phyloP scores from a whole-genome alignment of 2,888 invertebrate species.

The Plutella xylostella region DNA sequence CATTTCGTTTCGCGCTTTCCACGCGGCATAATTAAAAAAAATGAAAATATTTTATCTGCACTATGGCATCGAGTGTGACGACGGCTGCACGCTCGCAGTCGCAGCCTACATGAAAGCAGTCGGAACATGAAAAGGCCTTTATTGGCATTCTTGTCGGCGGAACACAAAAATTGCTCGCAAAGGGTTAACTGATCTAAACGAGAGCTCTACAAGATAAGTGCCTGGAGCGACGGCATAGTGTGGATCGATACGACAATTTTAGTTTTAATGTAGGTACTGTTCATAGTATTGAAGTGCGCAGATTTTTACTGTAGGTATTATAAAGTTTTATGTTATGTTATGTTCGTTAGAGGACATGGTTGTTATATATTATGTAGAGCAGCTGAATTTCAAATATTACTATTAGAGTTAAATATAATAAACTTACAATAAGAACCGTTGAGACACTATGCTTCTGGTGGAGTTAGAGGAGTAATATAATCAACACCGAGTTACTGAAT shows the following conservation, averaged over 20 bases:
- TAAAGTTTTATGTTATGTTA: no score
- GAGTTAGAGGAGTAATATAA: no score
- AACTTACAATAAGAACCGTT: not conserved
- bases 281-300: no score
- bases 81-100: not conserved
- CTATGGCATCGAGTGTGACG: not conserved
- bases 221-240: constrained; percentile 1
- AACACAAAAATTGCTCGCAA: constrained; percentile 37
- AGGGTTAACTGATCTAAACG: constrained; percentile 49
- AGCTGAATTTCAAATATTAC: not conserved
- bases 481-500: no score
- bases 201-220: constrained; percentile 27
- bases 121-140: constrained; percentile 36
- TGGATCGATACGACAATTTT: no score
- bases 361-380: no score
- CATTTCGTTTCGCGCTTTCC: not conserved
- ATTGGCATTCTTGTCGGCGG: constrained; percentile 38
- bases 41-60: not conserved
- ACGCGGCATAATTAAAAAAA: not conserved
- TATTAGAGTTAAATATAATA: not conserved
- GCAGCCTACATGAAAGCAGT: constrained; percentile 13
- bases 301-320: no score
- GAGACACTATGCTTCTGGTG: not conserved
- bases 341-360: no score
- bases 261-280: no score